Evolutionary conservation across 1,140 invertebrate species (phyloP).

Genomic region (Kradibia gibbosae): DNA sequence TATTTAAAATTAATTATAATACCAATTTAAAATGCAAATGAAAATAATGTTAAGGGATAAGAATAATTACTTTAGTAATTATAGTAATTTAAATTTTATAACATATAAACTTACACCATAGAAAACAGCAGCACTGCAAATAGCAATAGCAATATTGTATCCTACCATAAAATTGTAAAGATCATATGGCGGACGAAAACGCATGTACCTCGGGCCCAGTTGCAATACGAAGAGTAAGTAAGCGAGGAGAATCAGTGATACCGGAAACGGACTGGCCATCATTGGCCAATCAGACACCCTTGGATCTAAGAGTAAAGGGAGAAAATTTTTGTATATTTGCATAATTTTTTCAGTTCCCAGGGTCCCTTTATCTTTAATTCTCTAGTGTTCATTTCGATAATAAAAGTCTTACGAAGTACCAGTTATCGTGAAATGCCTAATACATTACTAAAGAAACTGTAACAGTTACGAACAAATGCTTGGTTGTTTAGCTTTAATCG

Average conservation of each 20-base stretch:
- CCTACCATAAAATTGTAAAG: constrained; percentile 74
- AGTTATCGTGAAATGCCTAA: not conserved
- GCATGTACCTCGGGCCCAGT: constrained; percentile 77
- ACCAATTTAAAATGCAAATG: too few species aligned
- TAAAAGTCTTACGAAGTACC: not conserved
- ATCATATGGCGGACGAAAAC: constrained; percentile 74
- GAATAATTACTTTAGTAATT: too few species aligned
- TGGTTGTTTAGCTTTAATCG: not conserved
- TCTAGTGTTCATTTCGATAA: not conserved
- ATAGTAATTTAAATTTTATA: constrained; percentile 4
- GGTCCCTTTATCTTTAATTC: not conserved
- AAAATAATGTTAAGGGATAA: too few species aligned
- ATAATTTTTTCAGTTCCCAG: not conserved
- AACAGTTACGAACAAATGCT: not conserved
- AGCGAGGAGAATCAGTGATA: constrained; percentile 71
- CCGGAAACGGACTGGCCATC: constrained; percentile 76
- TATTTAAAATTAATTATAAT: too few species aligned
- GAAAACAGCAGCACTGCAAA: constrained; percentile 71
- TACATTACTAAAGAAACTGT: not conserved
- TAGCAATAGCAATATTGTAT: constrained; percentile 75
- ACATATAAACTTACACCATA: constrained; percentile 66
- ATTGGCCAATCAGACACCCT: constrained; percentile 86
- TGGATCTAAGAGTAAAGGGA: constrained; percentile 76
- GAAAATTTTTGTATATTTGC: constrained; percentile 63
- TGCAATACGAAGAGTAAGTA: constrained; percentile 76